phyloP scores from a whole-genome alignment of 2,113 vertebrate species.

The Heptranchias perlo region DNA sequence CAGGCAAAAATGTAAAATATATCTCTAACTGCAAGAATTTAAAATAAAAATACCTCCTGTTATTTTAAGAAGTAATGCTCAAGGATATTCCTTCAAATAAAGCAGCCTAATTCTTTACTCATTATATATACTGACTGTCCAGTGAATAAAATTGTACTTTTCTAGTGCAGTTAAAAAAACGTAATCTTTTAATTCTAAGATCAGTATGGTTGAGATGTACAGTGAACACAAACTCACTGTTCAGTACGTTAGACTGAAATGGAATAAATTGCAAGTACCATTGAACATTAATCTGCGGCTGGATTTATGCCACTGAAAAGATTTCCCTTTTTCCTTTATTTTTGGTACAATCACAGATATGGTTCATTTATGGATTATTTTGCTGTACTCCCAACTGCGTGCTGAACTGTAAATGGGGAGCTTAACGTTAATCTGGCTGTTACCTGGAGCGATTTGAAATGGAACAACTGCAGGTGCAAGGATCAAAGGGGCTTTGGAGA shows the following conservation, averaged over 20 bases:
- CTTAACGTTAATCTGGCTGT: not conserved
- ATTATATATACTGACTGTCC: not conserved
- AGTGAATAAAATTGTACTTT: too few species aligned
- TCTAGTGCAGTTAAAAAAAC: too few species aligned
- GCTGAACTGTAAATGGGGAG: not conserved
- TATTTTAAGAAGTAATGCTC: not conserved
- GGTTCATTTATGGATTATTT: not conserved
- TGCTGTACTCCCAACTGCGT: not conserved
- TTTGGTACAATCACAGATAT: not conserved
- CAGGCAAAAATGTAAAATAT: not conserved
- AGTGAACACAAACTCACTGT: not conserved
- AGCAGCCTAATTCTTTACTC: not conserved
- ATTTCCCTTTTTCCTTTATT: not conserved
- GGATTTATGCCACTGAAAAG: not conserved
- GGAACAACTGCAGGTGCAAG: not conserved
- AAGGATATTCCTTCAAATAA: not conserved
- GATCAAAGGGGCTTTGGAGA: not conserved
- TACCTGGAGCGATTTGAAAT: slow-evolving; percentile 13
- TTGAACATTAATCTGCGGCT: not conserved
- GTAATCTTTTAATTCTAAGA: too few species aligned
- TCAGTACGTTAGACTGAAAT: not conserved
- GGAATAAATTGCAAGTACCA: not conserved
- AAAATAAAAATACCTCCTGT: not conserved
- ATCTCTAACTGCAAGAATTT: not conserved
- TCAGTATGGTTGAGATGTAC: too few species aligned